Percentiles rank a stretch among this genome's conserved stretches.
Evolutionary conservation across 1,140 invertebrate species (phyloP).

Genomic region (Caenorhabditis brenneri): DNA sequence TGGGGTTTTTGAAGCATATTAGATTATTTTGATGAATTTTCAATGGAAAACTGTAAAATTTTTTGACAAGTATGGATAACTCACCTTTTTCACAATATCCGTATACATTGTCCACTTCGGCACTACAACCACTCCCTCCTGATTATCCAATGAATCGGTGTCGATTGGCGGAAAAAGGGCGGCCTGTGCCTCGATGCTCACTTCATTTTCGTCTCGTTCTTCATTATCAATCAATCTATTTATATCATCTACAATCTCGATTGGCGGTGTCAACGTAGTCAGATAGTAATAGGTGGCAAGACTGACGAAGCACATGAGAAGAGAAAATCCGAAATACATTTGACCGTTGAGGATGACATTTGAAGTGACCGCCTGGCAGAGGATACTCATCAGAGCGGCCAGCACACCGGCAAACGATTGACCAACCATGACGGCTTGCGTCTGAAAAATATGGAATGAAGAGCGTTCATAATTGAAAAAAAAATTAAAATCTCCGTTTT

Average conservation of each 20-base stretch:
- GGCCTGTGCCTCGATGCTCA: constrained; percentile 4
- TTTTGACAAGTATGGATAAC: background rate
- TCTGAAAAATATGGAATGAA: background rate
- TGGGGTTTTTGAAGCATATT: no score
- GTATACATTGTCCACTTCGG: constrained; percentile 26
- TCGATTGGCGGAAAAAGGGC: constrained; percentile 19
- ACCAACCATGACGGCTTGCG: constrained; percentile 46
- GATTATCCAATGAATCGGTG: background rate
- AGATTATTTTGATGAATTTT: no score
- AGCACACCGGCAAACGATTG: constrained; percentile 40
- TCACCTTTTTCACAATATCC: constrained; percentile 7
- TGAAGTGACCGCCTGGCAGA: constrained; percentile 44
- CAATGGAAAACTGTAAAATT: no score
- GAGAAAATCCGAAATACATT: constrained; percentile 45
- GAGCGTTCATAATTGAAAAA: background rate
- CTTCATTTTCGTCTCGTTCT: constrained; percentile 15
- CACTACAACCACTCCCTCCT: background rate
- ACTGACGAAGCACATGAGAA: constrained; percentile 16
- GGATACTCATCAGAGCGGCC: constrained; percentile 35
- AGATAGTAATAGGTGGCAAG: constrained; percentile 19
- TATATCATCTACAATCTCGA: background rate
- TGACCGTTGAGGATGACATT: constrained; percentile 48
- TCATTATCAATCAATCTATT: constrained; percentile 21
- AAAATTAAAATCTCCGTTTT: background rate
- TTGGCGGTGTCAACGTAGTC: background rate